A percentile compares a stretch with the other conserved stretches of the same genome.
These are phyloP conservation scores for Scrobipalpa costella DNA, from an alignment of 2,888 invertebrate species.

Conservation along the genomic window DNA sequence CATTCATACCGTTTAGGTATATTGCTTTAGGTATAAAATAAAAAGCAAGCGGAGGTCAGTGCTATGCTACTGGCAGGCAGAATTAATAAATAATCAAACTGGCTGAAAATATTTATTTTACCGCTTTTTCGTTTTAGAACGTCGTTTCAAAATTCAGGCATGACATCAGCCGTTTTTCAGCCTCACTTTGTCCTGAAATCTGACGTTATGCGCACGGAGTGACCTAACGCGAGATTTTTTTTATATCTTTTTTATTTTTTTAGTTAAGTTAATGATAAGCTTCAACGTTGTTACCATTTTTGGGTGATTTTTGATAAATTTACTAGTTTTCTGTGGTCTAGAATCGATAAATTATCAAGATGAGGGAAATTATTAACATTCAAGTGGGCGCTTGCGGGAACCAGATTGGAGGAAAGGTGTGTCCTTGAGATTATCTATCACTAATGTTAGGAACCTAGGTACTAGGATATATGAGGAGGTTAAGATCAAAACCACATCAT, in stretches of 20 bases:
- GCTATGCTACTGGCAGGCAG: too few relatives aligned
- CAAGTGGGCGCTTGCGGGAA: conserved; percentile 89
- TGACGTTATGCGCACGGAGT: conserved; percentile 66
- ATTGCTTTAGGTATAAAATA: too few relatives aligned
- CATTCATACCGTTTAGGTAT: too few relatives aligned
- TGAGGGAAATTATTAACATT: conserved; percentile 90
- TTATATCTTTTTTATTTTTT: conserved; percentile 52
- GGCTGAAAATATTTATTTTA: background rate
- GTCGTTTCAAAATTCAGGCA: conserved; percentile 42
- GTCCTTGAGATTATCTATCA: conserved; percentile 26
- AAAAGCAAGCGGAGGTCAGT: too few relatives aligned
- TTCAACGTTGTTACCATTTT: conserved; percentile 54
- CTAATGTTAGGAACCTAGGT: background rate
- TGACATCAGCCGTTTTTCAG: conserved; percentile 28
- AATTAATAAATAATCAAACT: too few relatives aligned
- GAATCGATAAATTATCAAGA: conserved; percentile 69
- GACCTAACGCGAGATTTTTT: conserved; percentile 52
- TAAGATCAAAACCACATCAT: too few relatives aligned
- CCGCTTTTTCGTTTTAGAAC: conserved; percentile 49
- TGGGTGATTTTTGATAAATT: conserved; percentile 61
- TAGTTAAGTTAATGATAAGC: conserved; percentile 76
- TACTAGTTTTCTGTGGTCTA: conserved; percentile 53
- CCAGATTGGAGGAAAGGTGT: conserved; percentile 80
- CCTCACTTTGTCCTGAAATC: conserved; percentile 60
- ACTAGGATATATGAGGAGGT: too few relatives aligned